Evolutionary conservation across 1,140 invertebrate species (phyloP).

Genomic region (Aphelenchoides fujianensis): DNA sequence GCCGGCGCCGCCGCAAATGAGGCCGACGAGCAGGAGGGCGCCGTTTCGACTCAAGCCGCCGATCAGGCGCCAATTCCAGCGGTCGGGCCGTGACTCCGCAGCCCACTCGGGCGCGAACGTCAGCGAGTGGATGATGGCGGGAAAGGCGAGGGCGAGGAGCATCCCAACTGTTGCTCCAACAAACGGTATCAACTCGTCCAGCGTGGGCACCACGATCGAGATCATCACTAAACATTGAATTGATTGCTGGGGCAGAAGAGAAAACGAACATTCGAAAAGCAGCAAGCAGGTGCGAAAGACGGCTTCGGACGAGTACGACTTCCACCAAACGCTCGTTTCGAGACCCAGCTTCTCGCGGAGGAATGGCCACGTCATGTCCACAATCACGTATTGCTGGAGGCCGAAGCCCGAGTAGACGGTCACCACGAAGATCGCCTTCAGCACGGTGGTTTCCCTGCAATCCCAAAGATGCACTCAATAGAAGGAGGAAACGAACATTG

Average conservation of each 20-base stretch:
- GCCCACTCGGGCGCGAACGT: conserved; percentile 38
- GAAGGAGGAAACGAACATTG: conserved; percentile 31
- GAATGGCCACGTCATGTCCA: conserved; percentile 79
- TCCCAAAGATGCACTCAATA: conserved; percentile 54
- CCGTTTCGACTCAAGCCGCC: neutral
- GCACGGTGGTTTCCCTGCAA: conserved; percentile 54
- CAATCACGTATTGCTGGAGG: conserved; percentile 85
- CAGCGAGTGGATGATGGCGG: conserved; percentile 47
- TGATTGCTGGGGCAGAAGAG: no score
- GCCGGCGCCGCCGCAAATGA: neutral
- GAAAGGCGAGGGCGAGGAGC: conserved; percentile 53
- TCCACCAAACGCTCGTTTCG: no score
- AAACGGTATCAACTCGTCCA: conserved; percentile 55
- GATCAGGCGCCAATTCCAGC: neutral
- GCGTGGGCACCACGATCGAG: conserved; percentile 50
- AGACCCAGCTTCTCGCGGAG: conserved; percentile 65
- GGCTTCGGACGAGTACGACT: no score
- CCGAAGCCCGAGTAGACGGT: conserved; percentile 67
- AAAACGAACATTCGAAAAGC: conserved; percentile 64
- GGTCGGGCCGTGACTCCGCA: no score
- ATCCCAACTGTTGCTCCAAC: conserved; percentile 55
- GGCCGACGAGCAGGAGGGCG: neutral
- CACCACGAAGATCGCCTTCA: conserved; percentile 64
- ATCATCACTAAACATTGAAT: conserved; percentile 53
- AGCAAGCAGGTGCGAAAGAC: conserved; percentile 63